Base-by-base conservation (phyloP, 1,140 invertebrate species). In the Psilanteris sp. region DNA sequence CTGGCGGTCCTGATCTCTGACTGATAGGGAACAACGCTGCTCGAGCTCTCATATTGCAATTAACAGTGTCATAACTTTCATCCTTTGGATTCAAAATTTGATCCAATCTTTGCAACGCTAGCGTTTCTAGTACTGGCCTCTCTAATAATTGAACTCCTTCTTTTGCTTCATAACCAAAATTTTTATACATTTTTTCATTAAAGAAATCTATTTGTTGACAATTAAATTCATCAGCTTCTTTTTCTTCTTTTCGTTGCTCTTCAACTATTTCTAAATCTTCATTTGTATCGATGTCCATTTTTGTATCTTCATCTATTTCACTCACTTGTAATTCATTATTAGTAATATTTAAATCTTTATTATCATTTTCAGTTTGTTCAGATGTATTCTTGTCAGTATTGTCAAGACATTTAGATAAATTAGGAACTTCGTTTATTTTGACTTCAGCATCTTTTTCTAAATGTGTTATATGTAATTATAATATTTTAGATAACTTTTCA, bases 1-100 rank as follows among this genome's bases (percentile, higher is more conserved):
- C 87, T 2, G 91, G 89, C 8, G 89, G 90, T 66, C 89, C 89
- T 10, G 88, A 77, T 14, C 90, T 89, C 11, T 90, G 85, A 9
- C 86, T 87, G 37, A 90, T 82, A 9, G 89, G 89, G 83, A 89
- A 90, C 14, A 90, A 61, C 5, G 87, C 85, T 0, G 85, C 83
- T 20, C 83, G 83, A 7, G 83, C 84, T 55, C 79, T 77, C 4
- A 67, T 79, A 39, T 85, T 81, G 31, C 76, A 72, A 70, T 80
- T 79, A 20, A 89, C 62, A 1, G 34, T 50, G 20, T 80, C 22
- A 48, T 85, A 86, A 66, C 77, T 78, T 22, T 87, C 85, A 5
- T 79, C 78, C 4, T 79, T 39, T 7, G 85, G 85, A 81, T 88
- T 84, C 32, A 88, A 78, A 67, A 88, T 86, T 59, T 88, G 86